Evolutionary conservation across 2,888 invertebrate species (phyloP).

Genomic region (Odontothrips loti): DNA sequence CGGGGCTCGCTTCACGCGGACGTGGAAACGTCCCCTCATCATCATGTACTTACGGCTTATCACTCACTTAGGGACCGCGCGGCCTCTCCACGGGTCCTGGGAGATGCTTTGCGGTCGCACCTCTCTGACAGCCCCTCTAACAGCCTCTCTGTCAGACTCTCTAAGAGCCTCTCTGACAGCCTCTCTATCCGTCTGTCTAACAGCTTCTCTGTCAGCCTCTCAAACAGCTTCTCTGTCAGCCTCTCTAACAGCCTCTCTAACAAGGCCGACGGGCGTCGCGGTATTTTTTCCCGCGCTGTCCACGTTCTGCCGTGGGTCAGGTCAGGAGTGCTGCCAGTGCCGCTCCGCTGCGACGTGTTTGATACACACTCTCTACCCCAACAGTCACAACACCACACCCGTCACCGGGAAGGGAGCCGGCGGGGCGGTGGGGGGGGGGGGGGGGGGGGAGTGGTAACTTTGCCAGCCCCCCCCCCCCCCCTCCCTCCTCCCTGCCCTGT

Average conservation of each 20-base stretch:
- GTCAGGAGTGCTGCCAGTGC: too few relatives aligned
- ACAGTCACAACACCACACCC: background rate
- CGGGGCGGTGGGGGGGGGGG: background rate
- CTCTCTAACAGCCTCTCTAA: too few relatives aligned
- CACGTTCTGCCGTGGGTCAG: too few relatives aligned
- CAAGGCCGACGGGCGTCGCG: too few relatives aligned
- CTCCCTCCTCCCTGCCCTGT: background rate
- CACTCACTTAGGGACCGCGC: background rate
- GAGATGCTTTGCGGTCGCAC: too few relatives aligned
- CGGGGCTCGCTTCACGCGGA: background rate
- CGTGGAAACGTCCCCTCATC: background rate
- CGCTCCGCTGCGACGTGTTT: too few relatives aligned
- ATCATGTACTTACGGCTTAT: background rate
- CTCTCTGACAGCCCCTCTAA: too few relatives aligned
- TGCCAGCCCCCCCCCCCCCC: background rate
- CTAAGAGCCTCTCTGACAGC: too few relatives aligned
- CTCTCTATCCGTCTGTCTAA: slow-evolving; percentile 20
- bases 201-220: slow-evolving; percentile 30
- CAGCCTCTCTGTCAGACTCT: too few relatives aligned
- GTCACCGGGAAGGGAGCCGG: background rate
- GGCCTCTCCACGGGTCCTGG: too few relatives aligned
- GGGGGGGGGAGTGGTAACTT: background rate
- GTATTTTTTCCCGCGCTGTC: too few relatives aligned
- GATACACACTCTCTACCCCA: background rate
- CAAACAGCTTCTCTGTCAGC: slow-evolving; percentile 28